Conservation (phyloP, 2,113 vertebrate species). For the Calypte anna region DNA sequence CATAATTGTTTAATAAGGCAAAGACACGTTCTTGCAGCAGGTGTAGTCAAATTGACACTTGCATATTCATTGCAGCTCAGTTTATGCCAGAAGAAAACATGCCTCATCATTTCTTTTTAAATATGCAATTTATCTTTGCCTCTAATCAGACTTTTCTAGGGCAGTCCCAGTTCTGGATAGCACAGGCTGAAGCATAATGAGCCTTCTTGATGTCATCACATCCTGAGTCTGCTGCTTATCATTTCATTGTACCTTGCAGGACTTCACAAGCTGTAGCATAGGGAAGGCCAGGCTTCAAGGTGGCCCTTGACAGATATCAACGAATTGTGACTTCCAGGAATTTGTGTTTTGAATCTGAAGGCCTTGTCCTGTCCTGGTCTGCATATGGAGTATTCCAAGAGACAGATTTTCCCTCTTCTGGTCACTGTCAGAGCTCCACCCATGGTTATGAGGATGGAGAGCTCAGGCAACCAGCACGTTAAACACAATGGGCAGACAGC, state of each 20-base stretch:
- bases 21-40: not conserved
- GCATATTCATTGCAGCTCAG: not conserved
- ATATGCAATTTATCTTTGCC: not conserved
- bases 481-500: not conserved
- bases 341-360: not conserved
- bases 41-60: not conserved
- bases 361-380: not conserved
- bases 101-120: not conserved
- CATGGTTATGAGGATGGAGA: not conserved
- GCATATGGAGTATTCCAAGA: not conserved
- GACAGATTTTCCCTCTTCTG: not conserved
- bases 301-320: not conserved
- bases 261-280: not conserved
- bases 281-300: not conserved
- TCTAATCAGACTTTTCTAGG: not conserved
- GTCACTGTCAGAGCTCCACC: not conserved
- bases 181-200: no score
- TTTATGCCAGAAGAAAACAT: not conserved
- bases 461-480: rapidly evolving
- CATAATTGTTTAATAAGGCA: not conserved
- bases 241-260: not conserved
- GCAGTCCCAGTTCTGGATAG: not conserved
- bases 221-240: not conserved
- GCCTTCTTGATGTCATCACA: not conserved
- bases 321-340: not conserved